Percentiles rank a stretch among this genome's conserved stretches.
These are phyloP conservation scores for Aspidiotus rigidus DNA, from an alignment of 2,888 invertebrate genomes.

Conservation along the genomic window DNA sequence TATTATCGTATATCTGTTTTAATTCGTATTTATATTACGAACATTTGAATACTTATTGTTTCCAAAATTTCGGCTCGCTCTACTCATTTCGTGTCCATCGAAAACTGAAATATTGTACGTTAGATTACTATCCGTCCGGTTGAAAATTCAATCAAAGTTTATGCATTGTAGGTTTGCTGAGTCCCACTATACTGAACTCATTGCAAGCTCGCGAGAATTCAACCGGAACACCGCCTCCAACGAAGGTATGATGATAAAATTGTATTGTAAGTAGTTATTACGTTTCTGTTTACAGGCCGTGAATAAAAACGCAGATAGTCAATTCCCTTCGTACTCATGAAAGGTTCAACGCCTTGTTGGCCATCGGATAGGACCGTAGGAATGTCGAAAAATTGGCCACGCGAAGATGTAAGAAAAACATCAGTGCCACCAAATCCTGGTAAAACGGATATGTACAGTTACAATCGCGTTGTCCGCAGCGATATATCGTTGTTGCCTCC, in stretches of 20 bases:
- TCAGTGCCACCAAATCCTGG: background rate
- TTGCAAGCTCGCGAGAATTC: slow-evolving; percentile 27
- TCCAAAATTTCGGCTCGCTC: too few species aligned
- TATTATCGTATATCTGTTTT: too few species aligned
- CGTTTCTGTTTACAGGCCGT: slow-evolving; percentile 25
- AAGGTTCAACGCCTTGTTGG: background rate
- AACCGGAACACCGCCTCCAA: slow-evolving; percentile 30
- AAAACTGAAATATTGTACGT: too few species aligned
- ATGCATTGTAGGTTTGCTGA: slow-evolving; percentile 27
- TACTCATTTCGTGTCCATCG: too few species aligned
- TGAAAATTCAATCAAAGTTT: slow-evolving; percentile 16
- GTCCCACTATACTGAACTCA: slow-evolving; percentile 23
- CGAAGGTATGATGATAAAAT: slow-evolving; percentile 21
- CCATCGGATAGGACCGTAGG: background rate
- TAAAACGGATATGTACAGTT: slow-evolving; percentile 36
- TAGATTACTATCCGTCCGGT: slow-evolving; percentile 10
- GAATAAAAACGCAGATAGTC: background rate
- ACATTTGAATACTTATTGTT: too few species aligned
- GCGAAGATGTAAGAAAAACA: slow-evolving; percentile 22
- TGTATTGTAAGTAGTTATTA: slow-evolving; percentile 23
- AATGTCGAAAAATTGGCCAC: slow-evolving; percentile 15
- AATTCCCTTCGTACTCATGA: too few species aligned
- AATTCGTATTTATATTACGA: too few species aligned
- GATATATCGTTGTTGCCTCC: slow-evolving; percentile 89
- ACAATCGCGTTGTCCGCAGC: slow-evolving; percentile 65